A percentile compares a stretch with the other conserved stretches of the same genome.
Evolutionary conservation across 2,797 vertebrate genomes (phyloP).

Genomic region (Sebastes diploproa): DNA sequence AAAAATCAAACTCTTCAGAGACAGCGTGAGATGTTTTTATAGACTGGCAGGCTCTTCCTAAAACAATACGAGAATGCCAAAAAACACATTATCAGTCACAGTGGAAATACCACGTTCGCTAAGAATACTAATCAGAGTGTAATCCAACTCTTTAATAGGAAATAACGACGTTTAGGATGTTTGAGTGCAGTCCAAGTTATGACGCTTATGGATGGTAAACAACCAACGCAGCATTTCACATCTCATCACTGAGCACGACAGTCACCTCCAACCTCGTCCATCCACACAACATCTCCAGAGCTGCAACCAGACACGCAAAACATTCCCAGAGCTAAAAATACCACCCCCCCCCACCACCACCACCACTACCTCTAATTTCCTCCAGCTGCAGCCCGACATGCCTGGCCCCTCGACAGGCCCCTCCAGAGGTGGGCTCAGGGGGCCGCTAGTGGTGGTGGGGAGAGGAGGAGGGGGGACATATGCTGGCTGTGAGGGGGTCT

Average conservation of each 20-base stretch:
- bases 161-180: background rate
- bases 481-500: slow-evolving; percentile 32
- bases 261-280: slow-evolving; percentile 54
- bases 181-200: too few species aligned
- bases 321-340: slow-evolving; percentile 77
- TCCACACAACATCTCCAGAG: slow-evolving; percentile 48
- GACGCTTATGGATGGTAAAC: background rate
- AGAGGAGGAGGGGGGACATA: slow-evolving; percentile 2
- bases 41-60: slow-evolving; percentile 23
- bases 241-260: slow-evolving; percentile 38
- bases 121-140: background rate
- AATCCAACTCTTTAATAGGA: background rate
- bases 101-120: background rate
- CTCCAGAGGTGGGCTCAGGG: slow-evolving; percentile 56
- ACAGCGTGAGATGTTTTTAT: slow-evolving; percentile 58
- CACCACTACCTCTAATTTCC: slow-evolving; percentile 69
- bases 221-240: slow-evolving; percentile 34
- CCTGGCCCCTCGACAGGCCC: slow-evolving; percentile 40
- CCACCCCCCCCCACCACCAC: background rate
- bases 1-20: slow-evolving; percentile 75
- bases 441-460: background rate
- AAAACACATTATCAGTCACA: slow-evolving; percentile 7
- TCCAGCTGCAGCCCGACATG: slow-evolving; percentile 73
- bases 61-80: slow-evolving; percentile 26
- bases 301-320: slow-evolving; percentile 68